phyloP scores from a whole-genome alignment of 2,888 invertebrate species.

The Leucoma salicis region DNA sequence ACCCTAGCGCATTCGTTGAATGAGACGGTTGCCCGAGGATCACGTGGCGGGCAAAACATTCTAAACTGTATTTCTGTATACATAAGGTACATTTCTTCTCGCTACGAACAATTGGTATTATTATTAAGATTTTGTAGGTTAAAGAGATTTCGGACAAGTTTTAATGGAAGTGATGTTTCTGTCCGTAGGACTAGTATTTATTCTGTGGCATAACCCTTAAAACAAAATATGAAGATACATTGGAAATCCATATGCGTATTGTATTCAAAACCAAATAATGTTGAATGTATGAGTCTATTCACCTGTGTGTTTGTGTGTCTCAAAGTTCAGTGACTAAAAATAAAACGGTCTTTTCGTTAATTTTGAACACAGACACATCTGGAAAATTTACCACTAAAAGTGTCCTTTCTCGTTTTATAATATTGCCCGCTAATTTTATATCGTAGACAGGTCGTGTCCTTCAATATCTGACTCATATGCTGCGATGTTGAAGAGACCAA shows the following conservation, averaged over 20 bases:
- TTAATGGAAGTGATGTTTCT: too few species aligned
- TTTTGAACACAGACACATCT: constrained; percentile 47
- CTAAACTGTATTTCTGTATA: too few species aligned
- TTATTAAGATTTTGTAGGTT: too few species aligned
- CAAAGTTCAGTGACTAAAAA: constrained; percentile 54
- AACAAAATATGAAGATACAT: not conserved
- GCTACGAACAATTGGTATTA: too few species aligned
- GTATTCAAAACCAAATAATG: constrained; percentile 16
- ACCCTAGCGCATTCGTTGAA: too few species aligned
- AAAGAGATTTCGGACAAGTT: too few species aligned
- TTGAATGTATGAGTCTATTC: constrained; percentile 49
- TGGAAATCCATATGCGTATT: not conserved
- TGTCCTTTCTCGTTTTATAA: constrained; percentile 31
- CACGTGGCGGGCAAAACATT: too few species aligned
- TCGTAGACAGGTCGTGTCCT: constrained; percentile 1
- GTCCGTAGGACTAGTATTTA: too few species aligned
- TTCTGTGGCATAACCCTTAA: too few species aligned
- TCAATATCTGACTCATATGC: not conserved
- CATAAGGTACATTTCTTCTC: too few species aligned
- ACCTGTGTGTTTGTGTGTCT: constrained; percentile 48
- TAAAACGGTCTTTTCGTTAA: constrained; percentile 51
- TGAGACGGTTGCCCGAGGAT: too few species aligned
- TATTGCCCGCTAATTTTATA: constrained; percentile 20
- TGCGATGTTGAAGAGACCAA: not conserved
- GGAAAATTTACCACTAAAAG: constrained; percentile 35